Evolutionary conservation across 2,888 invertebrate species (phyloP), one percentile per base, ranked within the genome.

Genomic region (Drosophila niveifrons): DNA sequence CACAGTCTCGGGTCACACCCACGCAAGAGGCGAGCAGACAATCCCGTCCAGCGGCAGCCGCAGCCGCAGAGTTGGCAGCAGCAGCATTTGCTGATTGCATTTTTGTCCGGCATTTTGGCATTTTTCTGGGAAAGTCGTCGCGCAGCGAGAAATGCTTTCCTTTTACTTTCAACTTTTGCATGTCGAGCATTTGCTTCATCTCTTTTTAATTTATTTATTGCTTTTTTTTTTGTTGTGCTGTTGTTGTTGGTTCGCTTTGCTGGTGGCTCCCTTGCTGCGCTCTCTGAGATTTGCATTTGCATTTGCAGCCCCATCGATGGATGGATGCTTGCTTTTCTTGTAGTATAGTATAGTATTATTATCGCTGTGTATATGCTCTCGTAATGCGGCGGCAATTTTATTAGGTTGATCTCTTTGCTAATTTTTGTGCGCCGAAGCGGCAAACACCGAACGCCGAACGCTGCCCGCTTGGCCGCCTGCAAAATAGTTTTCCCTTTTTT

Each of bases 141-240:
- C 51, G 39, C 39, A 29, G 56, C 23, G 53, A 36, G 39, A 72
- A 74, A 53, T 74, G 75, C 70, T 90, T 89, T 86, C 88, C 90
- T 89, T 90, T 90, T 90, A 90, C 91, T 90, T 90, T 90, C 90
- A 85, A 83, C 82, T 87, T 80, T 83, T 81, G 78, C 77, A 76
- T 78, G 70, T 75, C 68, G 64, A 72, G 70, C 65, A 59, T 75
- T 57, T 50, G 17, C 11, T 10, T 57, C 47, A 47, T 56, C 56
- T 56, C 34, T 41, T 52, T 52, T 39, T 52, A 23, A 36, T 36
- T 36, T 36, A 36, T 36, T 36, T 36, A n/a, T 11, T 23, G 6
- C 23, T 23, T 23, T 23, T 23, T 23, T 23, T 23, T 23, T n/a
- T n/a, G n/a, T n/a, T n/a, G n/a, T 0, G 23, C 23, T 23, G n/a